A percentile compares a stretch with the other conserved stretches of the same genome.
These are phyloP conservation scores for Pachycephus smyrnensis DNA, from an alignment of 2,888 invertebrate genomes.

Conservation along the genomic window DNA sequence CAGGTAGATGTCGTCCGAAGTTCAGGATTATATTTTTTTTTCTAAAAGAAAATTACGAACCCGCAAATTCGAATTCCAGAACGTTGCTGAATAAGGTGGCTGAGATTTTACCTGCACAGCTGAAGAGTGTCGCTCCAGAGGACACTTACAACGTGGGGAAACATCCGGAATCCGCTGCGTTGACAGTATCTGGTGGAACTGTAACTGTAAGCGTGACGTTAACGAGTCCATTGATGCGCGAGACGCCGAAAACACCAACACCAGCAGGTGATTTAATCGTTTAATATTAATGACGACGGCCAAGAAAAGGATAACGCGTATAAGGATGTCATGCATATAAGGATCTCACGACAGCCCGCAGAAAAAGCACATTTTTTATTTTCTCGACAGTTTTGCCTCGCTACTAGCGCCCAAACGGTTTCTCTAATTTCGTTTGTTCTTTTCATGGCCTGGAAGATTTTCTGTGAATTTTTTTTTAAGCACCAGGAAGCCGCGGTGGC, in stretches of 20 bases:
- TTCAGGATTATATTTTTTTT: neutral
- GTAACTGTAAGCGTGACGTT: slow-evolving; percentile 89
- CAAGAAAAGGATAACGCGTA: slow-evolving; percentile 64
- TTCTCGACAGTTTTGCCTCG: slow-evolving; percentile 31
- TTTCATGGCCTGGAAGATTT: slow-evolving; percentile 62
- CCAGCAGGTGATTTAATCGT: slow-evolving; percentile 58
- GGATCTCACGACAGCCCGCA: slow-evolving; percentile 11
- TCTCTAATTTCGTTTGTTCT: slow-evolving; percentile 59
- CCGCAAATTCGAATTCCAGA: slow-evolving; percentile 41
- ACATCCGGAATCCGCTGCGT: slow-evolving; percentile 86
- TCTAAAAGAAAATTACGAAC: neutral
- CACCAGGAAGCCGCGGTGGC: slow-evolving; percentile 53
- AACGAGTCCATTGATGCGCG: slow-evolving; percentile 93
- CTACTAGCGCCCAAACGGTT: slow-evolving; percentile 14
- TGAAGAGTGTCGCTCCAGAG: slow-evolving; percentile 79
- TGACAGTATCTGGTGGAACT: slow-evolving; percentile 83
- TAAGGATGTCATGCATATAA: slow-evolving; percentile 29
- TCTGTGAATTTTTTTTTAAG: slow-evolving; percentile 47
- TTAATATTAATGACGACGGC: slow-evolving; percentile 50
- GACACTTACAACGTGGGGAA: slow-evolving; percentile 87
- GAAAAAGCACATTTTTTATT: slow-evolving; percentile 31
- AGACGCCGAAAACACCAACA: slow-evolving; percentile 64
- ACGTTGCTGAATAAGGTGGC: slow-evolving; percentile 89
- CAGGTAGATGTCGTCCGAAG: slow-evolving; percentile 54
- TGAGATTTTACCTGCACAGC: slow-evolving; percentile 83